Base-by-base conservation (phyloP, 2,113 vertebrate species). In the Limanda limanda region DNA sequence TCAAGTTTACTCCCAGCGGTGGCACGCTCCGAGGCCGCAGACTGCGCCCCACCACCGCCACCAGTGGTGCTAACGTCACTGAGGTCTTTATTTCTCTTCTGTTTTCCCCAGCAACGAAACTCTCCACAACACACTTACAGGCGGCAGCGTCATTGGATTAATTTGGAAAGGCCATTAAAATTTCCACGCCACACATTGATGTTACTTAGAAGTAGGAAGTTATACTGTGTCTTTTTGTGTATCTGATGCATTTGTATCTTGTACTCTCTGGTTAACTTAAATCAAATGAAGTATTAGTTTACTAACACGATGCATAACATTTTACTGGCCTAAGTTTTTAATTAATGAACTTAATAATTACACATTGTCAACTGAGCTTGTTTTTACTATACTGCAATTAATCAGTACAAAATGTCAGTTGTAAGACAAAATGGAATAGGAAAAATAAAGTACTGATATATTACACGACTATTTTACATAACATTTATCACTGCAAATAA, bases 1-100 rank as follows among this genome's bases (percentile, higher is more conserved):
- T 24, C 1, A 94, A 87, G 18, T 72, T 82, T 3, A 70, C 20
- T 11, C 70, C 86, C 24, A 88, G 47, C 2, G 47, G 55, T 0
- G 80, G 89, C 67, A 77, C 86, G 1, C 74, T 82, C 64, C 88
- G 93, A 24, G 92, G 92, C 24, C 95, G 95, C 35, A 90, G 90
- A 6, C 88, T 96, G 20, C 93, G 86, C 4, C 94, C 96, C 9
- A 93, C 87, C 81, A 96, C 96, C 0, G 92, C 91, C 5, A 93
- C 95, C 8, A 91, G 92, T 3, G 94, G 66, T 18, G 62, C 79
- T 56, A 93, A 95, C 0, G 88, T 87, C 27, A 76, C 35, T 20
- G 93, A 89, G 91, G 96, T 96, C 37, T 72, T 51, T 23, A 31
- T 67, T 15, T 65, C 25, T 27, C 12, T 40, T 48, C 1, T 57